Percentiles rank a stretch among this genome's conserved stretches.
phyloP scores from a whole-genome alignment of 2,113 vertebrate genomes.

The Clupea harengus region DNA sequence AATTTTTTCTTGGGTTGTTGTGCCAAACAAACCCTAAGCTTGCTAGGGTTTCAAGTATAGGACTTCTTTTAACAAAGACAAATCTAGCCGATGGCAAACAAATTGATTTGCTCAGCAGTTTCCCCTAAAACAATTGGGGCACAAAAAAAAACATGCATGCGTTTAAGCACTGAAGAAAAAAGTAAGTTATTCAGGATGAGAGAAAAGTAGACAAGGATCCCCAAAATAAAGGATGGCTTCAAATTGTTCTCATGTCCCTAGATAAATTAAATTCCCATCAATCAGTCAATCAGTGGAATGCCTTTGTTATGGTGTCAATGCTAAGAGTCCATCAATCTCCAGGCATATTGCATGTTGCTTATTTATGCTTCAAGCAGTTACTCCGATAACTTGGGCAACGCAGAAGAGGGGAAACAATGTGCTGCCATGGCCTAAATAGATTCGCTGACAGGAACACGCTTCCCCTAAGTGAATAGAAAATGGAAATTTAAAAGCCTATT shows the following conservation, averaged over 20 bases:
- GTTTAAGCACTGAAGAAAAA: not conserved
- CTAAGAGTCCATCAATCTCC: too few species aligned
- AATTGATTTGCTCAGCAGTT: not conserved
- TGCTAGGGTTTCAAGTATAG: not conserved
- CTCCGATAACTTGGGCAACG: not conserved
- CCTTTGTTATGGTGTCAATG: not conserved
- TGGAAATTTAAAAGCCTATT: slow-evolving; percentile 12
- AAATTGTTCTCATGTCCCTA: not conserved
- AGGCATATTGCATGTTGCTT: not conserved
- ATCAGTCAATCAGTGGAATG: not conserved
- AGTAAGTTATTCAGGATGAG: too few species aligned
- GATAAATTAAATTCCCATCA: not conserved
- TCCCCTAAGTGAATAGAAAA: slow-evolving; percentile 10
- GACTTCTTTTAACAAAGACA: not conserved
- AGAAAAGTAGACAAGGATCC: too few species aligned
- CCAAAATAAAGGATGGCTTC: not conserved
- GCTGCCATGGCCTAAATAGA: not conserved
- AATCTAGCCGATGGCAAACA: not conserved
- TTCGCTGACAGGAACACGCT: not conserved
- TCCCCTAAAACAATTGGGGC: not conserved
- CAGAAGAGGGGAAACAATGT: not conserved
- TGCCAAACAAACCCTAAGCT: not conserved
- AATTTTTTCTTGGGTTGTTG: too few species aligned
- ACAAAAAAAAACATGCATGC: not conserved
- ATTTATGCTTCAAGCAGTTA: not conserved